These are phyloP conservation scores for Venusia cambrica DNA, from an alignment of 2,888 invertebrate genomes.

Conservation along the genomic window DNA sequence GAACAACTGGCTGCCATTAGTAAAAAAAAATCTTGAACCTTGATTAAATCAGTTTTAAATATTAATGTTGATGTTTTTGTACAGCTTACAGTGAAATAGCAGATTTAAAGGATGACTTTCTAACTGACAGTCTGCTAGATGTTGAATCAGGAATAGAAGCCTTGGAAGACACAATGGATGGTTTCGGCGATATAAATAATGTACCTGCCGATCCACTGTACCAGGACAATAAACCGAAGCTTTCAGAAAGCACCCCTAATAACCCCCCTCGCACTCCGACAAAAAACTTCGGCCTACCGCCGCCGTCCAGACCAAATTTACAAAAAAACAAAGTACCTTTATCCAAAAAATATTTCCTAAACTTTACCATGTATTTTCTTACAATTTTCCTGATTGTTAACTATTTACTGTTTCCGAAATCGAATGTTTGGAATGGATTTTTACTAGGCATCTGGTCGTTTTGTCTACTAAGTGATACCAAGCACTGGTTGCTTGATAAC, in stretches of 20 bases:
- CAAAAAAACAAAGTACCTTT: conserved; percentile 30
- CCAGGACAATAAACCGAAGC: conserved; percentile 32
- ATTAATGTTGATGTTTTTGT: conserved; percentile 21
- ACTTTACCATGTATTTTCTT: conserved; percentile 60
- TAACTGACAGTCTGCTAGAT: conserved; percentile 56
- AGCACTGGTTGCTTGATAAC: conserved; percentile 62
- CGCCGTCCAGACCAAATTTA: conserved; percentile 56
- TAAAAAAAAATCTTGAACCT: too few relatives aligned
- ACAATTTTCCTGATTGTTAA: conserved; percentile 58
- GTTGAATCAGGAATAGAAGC: conserved; percentile 79
- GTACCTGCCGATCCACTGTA: too few relatives aligned
- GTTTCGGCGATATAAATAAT: conserved; percentile 49
- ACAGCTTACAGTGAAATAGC: conserved; percentile 51
- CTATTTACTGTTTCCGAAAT: conserved; percentile 61
- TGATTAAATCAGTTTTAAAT: too few relatives aligned
- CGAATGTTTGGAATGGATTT: conserved; percentile 68
- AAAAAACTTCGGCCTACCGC: conserved; percentile 54
- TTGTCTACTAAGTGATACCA: conserved; percentile 52
- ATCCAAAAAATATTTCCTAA: conserved; percentile 51
- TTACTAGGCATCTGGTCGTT: conserved; percentile 69
- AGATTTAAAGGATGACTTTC: conserved; percentile 48
- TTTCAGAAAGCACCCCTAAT: conserved; percentile 32
- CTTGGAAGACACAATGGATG: conserved; percentile 68
- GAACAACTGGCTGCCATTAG: too few relatives aligned
- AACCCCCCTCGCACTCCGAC: conserved; percentile 32